Evolutionary conservation across 2,797 vertebrate species (phyloP).

Genomic region (Propithecus perrieri): DNA sequence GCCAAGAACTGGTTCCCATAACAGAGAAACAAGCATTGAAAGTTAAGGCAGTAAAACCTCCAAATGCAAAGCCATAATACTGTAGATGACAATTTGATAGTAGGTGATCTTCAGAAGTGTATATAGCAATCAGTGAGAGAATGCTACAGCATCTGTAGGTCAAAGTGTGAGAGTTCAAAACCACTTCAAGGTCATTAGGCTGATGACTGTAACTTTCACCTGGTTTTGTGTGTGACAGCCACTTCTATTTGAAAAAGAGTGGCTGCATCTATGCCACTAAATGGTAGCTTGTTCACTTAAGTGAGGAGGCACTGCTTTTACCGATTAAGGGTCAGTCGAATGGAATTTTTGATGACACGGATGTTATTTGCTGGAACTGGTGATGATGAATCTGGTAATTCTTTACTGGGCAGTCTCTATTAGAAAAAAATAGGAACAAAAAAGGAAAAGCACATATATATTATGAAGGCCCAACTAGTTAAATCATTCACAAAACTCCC

Average conservation of each 20-base stretch:
- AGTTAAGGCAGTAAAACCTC: conserved; percentile 77
- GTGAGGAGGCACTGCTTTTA: conserved; percentile 85
- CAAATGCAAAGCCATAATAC: conserved; percentile 75
- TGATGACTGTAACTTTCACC: conserved; percentile 60
- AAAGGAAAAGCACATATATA: background rate
- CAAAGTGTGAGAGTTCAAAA: conserved; percentile 67
- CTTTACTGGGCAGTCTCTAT: conserved; percentile 97
- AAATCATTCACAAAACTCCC: background rate
- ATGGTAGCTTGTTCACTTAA: conserved; percentile 80
- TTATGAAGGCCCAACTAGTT: background rate
- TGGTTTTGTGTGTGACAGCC: conserved; percentile 40
- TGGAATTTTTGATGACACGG: conserved; percentile 97
- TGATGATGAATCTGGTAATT: conserved; percentile 96
- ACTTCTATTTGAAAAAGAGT: conserved; percentile 37
- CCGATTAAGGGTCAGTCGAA: conserved; percentile 97
- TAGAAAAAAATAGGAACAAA: conserved; percentile 59
- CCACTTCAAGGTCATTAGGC: conserved; percentile 52
- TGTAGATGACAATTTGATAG: conserved; percentile 69
- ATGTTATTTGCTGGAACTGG: conserved; percentile 94
- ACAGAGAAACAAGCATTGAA: conserved; percentile 72
- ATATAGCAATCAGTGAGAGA: conserved; percentile 58
- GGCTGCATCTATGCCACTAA: conserved; percentile 23
- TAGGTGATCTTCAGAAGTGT: conserved; percentile 63
- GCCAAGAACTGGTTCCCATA: conserved; percentile 65
- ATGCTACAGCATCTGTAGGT: conserved; percentile 74